Percentiles rank a stretch among this genome's conserved stretches.
Evolutionary conservation across 2,113 vertebrate genomes (phyloP).

Genomic region (Sorex fumeus): DNA sequence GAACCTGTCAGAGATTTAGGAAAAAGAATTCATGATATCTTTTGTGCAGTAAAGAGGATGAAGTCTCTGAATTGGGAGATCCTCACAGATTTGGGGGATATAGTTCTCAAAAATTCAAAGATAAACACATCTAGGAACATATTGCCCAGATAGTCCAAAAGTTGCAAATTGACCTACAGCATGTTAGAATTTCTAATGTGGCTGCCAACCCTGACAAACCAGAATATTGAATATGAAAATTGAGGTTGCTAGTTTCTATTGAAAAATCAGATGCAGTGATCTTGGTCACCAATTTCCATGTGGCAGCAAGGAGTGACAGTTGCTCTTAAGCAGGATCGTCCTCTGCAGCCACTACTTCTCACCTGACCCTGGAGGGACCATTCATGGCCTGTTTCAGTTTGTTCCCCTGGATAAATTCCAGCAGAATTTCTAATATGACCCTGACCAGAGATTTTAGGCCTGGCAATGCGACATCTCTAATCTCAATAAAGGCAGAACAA

Average conservation of each 20-base stretch:
- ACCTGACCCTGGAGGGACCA: neutral
- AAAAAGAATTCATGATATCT: neutral
- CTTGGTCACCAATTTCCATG: neutral
- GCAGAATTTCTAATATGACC: neutral
- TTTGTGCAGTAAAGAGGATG: neutral
- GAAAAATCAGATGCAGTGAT: constrained; percentile 6
- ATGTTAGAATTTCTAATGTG: constrained; percentile 26
- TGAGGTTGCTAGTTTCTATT: neutral
- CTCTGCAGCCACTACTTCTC: neutral
- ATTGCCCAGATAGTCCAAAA: neutral
- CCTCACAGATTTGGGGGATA: neutral
- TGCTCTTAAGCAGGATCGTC: neutral
- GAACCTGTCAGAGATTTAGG: neutral
- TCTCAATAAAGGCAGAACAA: neutral
- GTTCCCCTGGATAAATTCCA: neutral
- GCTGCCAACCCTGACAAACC: neutral
- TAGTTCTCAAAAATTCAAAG: constrained; percentile 35
- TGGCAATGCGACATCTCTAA: constrained; percentile 18
- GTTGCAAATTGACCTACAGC: neutral
- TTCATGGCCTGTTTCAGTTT: neutral
- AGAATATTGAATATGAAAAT: constrained; percentile 3
- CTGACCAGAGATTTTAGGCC: constrained; percentile 12
- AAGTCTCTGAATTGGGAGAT: neutral
- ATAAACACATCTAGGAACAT: neutral
- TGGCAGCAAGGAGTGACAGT: neutral